phyloP scores from a whole-genome alignment of 1,140 invertebrate genomes.

The Copidosoma floridanum region DNA sequence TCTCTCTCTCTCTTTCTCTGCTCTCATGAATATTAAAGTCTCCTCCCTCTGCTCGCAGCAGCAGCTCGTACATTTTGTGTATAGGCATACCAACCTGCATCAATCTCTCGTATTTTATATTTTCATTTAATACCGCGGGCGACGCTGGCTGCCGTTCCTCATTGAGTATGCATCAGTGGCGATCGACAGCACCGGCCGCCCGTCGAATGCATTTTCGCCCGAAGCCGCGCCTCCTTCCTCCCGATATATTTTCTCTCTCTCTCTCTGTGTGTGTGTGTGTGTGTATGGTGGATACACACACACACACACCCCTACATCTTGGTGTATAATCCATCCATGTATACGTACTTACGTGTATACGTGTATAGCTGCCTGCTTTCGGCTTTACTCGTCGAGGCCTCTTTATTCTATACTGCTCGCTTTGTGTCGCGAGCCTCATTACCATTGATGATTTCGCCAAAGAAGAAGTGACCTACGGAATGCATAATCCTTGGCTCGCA shows the following conservation, averaged over 20 bases:
- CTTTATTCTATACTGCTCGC: slow-evolving; percentile 14
- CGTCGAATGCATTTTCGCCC: slow-evolving; percentile 31
- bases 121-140: slow-evolving; percentile 38
- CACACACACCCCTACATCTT: too few species aligned
- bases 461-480: slow-evolving; percentile 15
- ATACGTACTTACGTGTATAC: too few species aligned
- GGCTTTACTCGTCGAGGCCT: slow-evolving; percentile 5
- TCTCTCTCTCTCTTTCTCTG: too few species aligned
- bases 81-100: too few species aligned
- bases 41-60: background rate
- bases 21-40: slow-evolving; percentile 15
- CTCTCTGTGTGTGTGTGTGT: too few species aligned
- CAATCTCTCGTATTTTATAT: slow-evolving; percentile 30
- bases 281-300: too few species aligned
- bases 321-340: too few species aligned
- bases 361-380: background rate
- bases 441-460: slow-evolving; percentile 14
- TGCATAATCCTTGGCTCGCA: background rate
- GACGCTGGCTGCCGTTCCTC: slow-evolving; percentile 33
- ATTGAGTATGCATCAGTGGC: slow-evolving; percentile 46
- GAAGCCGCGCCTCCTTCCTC: slow-evolving; percentile 30
- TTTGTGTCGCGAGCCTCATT: slow-evolving; percentile 17
- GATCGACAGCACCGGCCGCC: slow-evolving; percentile 40
- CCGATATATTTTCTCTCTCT: background rate
- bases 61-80: too few species aligned